These are phyloP conservation scores for Pterostichus madidus DNA, from an alignment of 2,888 invertebrate genomes.

Conservation along the genomic window DNA sequence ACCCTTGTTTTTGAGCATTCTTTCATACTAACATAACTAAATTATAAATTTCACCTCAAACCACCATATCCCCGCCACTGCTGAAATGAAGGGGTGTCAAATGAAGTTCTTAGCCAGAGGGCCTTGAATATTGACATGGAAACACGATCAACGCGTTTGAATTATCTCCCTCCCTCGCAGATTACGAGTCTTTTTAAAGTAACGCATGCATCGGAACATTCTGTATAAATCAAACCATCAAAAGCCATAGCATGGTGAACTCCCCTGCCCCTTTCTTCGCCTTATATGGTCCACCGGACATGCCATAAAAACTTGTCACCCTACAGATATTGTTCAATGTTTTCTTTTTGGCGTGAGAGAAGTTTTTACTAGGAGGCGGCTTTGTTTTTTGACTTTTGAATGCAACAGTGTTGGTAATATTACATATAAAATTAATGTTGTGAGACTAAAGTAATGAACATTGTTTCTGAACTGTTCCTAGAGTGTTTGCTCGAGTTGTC, in stretches of 20 bases:
- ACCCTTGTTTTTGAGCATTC: no score
- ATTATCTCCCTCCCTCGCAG: slow-evolving; percentile 53
- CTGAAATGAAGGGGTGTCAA: slow-evolving; percentile 26
- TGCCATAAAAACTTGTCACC: slow-evolving; percentile 44
- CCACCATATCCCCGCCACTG: background rate
- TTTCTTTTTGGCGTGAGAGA: slow-evolving; percentile 41
- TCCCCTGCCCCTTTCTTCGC: background rate
- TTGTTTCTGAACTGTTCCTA: no score
- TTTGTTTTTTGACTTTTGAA: slow-evolving; percentile 8
- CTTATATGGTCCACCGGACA: slow-evolving; percentile 29
- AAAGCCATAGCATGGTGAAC: background rate
- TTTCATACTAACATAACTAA: no score
- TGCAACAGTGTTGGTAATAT: slow-evolving; percentile 19
- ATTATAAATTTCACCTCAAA: no score
- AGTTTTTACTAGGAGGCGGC: slow-evolving; percentile 16
- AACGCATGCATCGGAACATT: slow-evolving; percentile 16
- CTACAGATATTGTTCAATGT: slow-evolving; percentile 12
- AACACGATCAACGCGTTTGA: slow-evolving; percentile 62
- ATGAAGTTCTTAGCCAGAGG: slow-evolving; percentile 59
- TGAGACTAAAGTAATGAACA: slow-evolving; percentile 25
- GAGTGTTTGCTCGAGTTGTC: no score
- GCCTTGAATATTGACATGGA: slow-evolving; percentile 57
- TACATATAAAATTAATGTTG: slow-evolving; percentile 41
- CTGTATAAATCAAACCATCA: slow-evolving; percentile 53
- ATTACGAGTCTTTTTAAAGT: slow-evolving; percentile 55